A percentile compares a stretch with the other conserved stretches of the same genome.
phyloP scores from a whole-genome alignment of 1,140 invertebrate genomes.

The Drosophila obscura region DNA sequence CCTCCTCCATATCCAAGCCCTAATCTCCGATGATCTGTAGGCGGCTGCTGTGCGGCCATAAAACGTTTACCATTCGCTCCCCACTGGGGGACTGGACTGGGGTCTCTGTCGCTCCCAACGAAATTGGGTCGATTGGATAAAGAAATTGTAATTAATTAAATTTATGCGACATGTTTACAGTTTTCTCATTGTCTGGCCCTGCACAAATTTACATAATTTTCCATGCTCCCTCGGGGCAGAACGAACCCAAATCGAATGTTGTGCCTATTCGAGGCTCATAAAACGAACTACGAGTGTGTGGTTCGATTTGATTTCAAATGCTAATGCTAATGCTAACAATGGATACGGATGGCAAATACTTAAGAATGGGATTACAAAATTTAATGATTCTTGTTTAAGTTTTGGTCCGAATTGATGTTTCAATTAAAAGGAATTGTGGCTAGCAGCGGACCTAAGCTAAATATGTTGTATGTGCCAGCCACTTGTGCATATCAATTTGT shows the following conservation, averaged over 20 bases:
- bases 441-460: too few relatives aligned
- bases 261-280: slow-evolving; percentile 49
- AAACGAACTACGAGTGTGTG: slow-evolving; percentile 34
- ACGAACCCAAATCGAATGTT: slow-evolving; percentile 68
- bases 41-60: slow-evolving; percentile 78
- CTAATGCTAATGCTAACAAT: slow-evolving; percentile 42
- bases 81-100: neutral
- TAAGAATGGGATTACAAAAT: slow-evolving; percentile 3
- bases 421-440: neutral
- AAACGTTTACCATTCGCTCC: slow-evolving; percentile 58
- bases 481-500: too few relatives aligned
- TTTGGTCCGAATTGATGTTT: neutral
- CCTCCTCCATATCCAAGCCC: slow-evolving; percentile 9
- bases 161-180: slow-evolving; percentile 82
- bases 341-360: slow-evolving; percentile 35
- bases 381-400: too few relatives aligned
- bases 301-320: slow-evolving; percentile 45
- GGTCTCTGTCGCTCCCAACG: neutral
- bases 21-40: slow-evolving; percentile 75
- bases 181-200: slow-evolving; percentile 68
- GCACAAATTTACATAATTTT: slow-evolving; percentile 73
- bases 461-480: too few relatives aligned
- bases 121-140: slow-evolving; percentile 78
- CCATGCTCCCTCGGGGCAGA: slow-evolving; percentile 21
- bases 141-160: slow-evolving; percentile 82